Percentiles rank a stretch among this genome's conserved stretches.
phyloP scores from a whole-genome alignment of 2,888 invertebrate species.

The Lasius fuliginosus region DNA sequence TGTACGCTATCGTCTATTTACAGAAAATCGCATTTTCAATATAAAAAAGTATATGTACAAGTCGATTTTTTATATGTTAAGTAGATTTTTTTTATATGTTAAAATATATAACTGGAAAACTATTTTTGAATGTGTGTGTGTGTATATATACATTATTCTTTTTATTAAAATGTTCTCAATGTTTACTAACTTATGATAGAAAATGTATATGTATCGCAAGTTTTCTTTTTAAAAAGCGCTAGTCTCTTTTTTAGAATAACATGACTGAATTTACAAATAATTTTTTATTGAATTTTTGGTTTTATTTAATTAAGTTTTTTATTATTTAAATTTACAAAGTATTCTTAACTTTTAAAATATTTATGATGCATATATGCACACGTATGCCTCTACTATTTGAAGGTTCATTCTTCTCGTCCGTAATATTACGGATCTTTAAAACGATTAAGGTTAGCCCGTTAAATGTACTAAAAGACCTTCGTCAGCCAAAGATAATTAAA shows the following conservation, averaged over 20 bases:
- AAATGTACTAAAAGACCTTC: slow-evolving; percentile 74
- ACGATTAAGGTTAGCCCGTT: slow-evolving; percentile 80
- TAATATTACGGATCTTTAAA: slow-evolving; percentile 74
- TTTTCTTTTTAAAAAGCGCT: background rate
- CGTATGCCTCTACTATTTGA: background rate
- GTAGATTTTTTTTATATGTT: background rate
- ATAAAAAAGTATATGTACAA: background rate
- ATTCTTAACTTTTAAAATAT: slow-evolving; percentile 22
- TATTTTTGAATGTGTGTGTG: background rate
- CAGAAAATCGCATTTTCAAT: background rate
- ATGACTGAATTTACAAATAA: background rate
- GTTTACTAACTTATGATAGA: background rate
- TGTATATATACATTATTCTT: background rate
- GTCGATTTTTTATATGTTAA: background rate
- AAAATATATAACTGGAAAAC: background rate
- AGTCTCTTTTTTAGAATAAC: background rate
- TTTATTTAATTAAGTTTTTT: background rate
- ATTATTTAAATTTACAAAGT: background rate
- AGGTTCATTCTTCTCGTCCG: slow-evolving; percentile 24
- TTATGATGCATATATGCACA: background rate
- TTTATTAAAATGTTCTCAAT: background rate
- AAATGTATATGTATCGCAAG: background rate
- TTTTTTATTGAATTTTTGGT: background rate
- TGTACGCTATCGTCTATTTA: background rate
- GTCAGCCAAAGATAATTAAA: slow-evolving; percentile 77